A percentile compares a stretch with the other conserved stretches of the same genome.
phyloP scores from a whole-genome alignment of 2,113 vertebrate genomes.

The Serinus canaria region DNA sequence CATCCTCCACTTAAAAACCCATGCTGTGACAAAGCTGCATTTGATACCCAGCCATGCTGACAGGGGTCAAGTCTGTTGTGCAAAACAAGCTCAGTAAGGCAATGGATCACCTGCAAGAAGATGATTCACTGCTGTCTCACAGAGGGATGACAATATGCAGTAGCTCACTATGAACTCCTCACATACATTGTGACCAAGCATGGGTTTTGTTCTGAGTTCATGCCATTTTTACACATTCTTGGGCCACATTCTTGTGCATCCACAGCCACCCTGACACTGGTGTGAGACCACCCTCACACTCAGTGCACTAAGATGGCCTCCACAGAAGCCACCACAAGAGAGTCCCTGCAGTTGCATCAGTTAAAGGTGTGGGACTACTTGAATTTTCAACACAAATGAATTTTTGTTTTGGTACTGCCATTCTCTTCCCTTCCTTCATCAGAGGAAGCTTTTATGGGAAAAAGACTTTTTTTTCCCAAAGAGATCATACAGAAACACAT shows the following conservation, averaged over 20 bases:
- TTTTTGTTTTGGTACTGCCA: not conserved
- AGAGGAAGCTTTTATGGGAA: not conserved
- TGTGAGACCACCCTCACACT: not conserved
- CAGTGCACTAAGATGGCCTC: not conserved
- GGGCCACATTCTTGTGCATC: not conserved
- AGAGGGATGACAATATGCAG: not conserved
- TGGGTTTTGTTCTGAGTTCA: not conserved
- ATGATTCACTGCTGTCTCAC: not conserved
- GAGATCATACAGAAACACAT: not conserved
- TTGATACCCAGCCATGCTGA: not conserved
- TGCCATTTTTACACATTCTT: not conserved
- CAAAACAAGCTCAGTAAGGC: not conserved
- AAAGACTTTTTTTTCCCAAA: accelerated
- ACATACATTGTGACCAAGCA: not conserved
- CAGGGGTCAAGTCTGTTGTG: not conserved
- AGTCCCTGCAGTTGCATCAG: not conserved
- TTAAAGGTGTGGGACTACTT: not conserved
- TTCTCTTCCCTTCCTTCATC: not conserved
- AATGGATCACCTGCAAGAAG: not conserved
- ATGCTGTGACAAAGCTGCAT: not conserved
- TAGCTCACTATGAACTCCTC: not conserved
- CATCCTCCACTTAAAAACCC: not conserved
- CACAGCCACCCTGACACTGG: not conserved
- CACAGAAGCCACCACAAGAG: not conserved
- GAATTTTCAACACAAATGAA: not conserved